Base-by-base conservation (phyloP, 2,113 vertebrate species). In the Prolemur simus region DNA sequence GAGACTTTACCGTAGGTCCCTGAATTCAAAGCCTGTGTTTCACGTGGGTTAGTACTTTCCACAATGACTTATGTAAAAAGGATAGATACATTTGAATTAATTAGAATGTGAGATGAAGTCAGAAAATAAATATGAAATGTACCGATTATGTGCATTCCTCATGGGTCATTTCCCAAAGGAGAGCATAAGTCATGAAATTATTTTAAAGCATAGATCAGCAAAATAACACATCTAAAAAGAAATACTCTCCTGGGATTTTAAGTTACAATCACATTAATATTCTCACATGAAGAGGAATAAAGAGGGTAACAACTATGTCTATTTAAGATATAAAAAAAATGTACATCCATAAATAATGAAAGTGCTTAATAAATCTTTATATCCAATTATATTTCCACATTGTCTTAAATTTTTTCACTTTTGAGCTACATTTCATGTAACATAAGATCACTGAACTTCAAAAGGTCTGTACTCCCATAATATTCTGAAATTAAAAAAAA, bases 301-400 rank as follows among this genome's bases (percentile, higher is more conserved):
- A 8, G 73, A 47, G 32, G 42, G 47, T 47, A 76, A 86, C 10
- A 88, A 76, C 74, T 37, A 58, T 49, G 66, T 71, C 8, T 83
- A 64, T 60, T 80, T 96, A 90, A 92, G 18, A 71, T 71, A 13
- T 83, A 90, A 97, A 94, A 91, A 45, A 49, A 56, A 95, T 87
- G 27, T n/a, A 47, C 58, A 63, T 60, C 71, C 42, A 96, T 94
- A 96, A 97, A 97, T 96, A 97, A 88, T 88, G 5, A 87, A 96
- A 96, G 83, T 52, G 39, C 58, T 94, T 92, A 97, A 93, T 96
- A 95, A 92, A 94, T 74, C 73, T 96, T 96, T 94, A 95, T 69
- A 92, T 60, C 15, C 64, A 96, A 90, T 93, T 94, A 95, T 87
- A 29, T 87, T 92, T 69, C 34, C 56, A 89, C 17, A 89, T 88